Conservation (phyloP, 2,888 invertebrate species). For the Melinaea marsaeus region DNA sequence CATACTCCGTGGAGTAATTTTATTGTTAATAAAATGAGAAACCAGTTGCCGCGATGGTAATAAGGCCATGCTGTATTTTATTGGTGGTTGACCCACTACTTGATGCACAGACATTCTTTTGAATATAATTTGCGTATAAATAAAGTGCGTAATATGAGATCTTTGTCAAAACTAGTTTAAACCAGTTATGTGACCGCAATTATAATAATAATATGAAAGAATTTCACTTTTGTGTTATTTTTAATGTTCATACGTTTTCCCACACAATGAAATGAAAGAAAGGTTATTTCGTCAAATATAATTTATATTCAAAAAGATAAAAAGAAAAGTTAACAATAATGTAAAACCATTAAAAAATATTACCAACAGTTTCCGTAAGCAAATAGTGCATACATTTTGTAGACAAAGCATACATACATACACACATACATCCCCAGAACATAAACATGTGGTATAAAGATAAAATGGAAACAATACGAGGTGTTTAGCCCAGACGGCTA, state of each 20-base stretch:
- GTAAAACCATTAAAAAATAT: background rate
- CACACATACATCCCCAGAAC: constrained; percentile 10
- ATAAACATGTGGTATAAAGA: constrained; percentile 39
- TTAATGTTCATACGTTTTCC: constrained; percentile 1
- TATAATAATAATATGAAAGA: constrained; percentile 13
- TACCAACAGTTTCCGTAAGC: constrained; percentile 11
- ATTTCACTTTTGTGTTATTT: too few relatives aligned
- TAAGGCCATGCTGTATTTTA: constrained; percentile 31
- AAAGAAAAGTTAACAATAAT: background rate
- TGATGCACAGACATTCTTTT: constrained; percentile 34
- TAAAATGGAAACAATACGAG: constrained; percentile 55
- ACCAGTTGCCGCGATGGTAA: constrained; percentile 30
- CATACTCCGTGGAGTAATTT: too few relatives aligned
- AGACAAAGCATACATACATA: constrained; percentile 35
- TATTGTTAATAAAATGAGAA: constrained; percentile 41
- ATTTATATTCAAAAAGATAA: background rate
- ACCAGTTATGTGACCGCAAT: constrained; percentile 19
- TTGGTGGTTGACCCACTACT: constrained; percentile 33
- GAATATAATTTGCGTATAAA: constrained; percentile 36
- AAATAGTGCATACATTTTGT: constrained; percentile 41
- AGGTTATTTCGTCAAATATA: too few relatives aligned
- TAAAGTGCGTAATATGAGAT: constrained; percentile 32
- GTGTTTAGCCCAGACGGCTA: constrained; percentile 67
- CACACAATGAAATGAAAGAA: too few relatives aligned
- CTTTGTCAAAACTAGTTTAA: constrained; percentile 36